Base-by-base conservation (phyloP, 1,140 invertebrate species). In the Lutraria rhynchaena region DNA sequence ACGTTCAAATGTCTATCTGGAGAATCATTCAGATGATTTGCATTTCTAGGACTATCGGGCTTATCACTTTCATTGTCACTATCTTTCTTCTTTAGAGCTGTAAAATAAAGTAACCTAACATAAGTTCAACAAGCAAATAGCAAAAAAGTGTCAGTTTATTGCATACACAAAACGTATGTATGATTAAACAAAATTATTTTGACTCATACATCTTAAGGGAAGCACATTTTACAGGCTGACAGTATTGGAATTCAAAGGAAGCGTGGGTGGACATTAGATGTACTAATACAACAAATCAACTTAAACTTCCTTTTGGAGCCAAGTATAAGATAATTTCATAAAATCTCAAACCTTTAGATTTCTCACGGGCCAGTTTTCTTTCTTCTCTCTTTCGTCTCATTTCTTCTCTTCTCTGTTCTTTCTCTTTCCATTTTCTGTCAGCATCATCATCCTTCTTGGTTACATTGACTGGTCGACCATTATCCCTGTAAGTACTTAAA, bases 341-440 rank as follows among this genome's bases (percentile, higher is more conserved):
- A n/a, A 58, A 15, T 31, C 55, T 3, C 31, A 1, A 27, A 70
- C 67, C 29, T 74, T 41, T 55, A 31, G 61, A 19, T 29, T 60
- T 33, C 27, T 80, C 63, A 24, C 65, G 55, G 5, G 0, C 15
- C 22, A 9, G 2, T 80, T 70, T 69, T 37, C 53, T 55, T 33
- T 80, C 76, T 60, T 80, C 65, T 9, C 76, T 51, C 46, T 49
- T 65, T 44, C 49, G 57, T 58, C 27, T 58, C 76, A 69, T 70
- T 58, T 80, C 63, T 60, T 80, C 76, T 24, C 76, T 37, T 49
- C 41, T 80, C 15, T 22, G 29, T 69, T 80, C 76, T 19, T 24
- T 69, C 60, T 70, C 76, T 46, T 80, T 80, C 76, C 51, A 60
- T 67, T 53, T 55, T 33, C 29, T 27, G 44, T 80, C 76, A 35